Evolutionary conservation across 2,113 vertebrate genomes (phyloP), one percentile per base, ranked within the genome.

Genomic region (Vimba vimba): DNA sequence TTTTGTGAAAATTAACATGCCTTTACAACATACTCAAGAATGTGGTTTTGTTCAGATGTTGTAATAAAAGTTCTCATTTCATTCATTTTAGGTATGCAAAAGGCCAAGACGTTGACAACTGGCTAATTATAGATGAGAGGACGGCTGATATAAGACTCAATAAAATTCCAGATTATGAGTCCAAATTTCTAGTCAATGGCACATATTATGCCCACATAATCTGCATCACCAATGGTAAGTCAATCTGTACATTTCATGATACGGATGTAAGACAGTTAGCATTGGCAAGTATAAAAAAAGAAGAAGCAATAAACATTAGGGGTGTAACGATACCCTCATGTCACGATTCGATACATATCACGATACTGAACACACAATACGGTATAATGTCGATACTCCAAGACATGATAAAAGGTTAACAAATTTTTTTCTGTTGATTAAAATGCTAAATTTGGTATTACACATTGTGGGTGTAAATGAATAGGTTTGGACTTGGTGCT

Each of bases 101-200:
- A 91, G 84, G 93, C 83, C 62, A 71, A 15, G 97, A 98, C 81
- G 69, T 86, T 6, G 95, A 90, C 90, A 96, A 93, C 92, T 98
- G 96, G 97, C 88, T 99, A 92, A 95, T 88, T 86, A 94, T 99
- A 83, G 93, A 98, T 86, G 92, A 92, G 77, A 93, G 89, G 5
- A 98, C 96, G 36, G 97, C 94, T 11, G 95, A 97, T 68, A 96
- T 99, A 88, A 95, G 64, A 78, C 90, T 99, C 88, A 96, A 92
- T 79, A 97, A 96, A 92, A 66, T 92, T 39, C 94, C 98, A 64
- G 93, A 95, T 86, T 91, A 93, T 84, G 96, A 97, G 71, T 97
- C 96, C 84, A 87, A 86, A 82, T 94, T 92, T 60, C 33, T 97
- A 89, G 36, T 66, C 27, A 96, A 97, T 50, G 95, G 97, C 62